These are phyloP conservation scores for Drosophila flavopinicola DNA, from an alignment of 2,888 invertebrate species.

Conservation along the genomic window DNA sequence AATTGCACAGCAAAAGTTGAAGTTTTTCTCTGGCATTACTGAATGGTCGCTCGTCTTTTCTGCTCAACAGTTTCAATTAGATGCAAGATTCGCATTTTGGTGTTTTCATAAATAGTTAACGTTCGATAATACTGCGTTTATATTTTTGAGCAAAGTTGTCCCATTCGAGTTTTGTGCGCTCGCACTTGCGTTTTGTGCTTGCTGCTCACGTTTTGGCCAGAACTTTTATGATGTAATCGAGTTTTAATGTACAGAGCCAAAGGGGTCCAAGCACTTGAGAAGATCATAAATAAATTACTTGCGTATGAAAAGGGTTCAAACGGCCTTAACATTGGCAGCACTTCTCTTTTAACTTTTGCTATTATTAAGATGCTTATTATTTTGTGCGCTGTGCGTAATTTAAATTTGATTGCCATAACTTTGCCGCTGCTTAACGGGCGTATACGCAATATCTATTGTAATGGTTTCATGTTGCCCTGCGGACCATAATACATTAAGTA, in stretches of 20 bases:
- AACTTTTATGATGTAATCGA: conserved; percentile 73
- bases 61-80: conserved; percentile 47
- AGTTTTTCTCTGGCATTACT: conserved; percentile 27
- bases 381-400: conserved; percentile 22
- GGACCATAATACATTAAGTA: conserved; percentile 27
- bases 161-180: conserved; percentile 5
- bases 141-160: conserved; percentile 31
- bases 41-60: conserved; percentile 3
- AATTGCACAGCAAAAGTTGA: conserved; percentile 14
- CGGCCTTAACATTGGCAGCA: conserved; percentile 46
- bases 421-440: conserved; percentile 10
- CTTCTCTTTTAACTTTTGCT: conserved; percentile 55
- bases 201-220: conserved; percentile 55
- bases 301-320: conserved; percentile 55
- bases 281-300: conserved; percentile 71
- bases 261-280: conserved; percentile 33
- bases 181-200: conserved; percentile 42
- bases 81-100: conserved; percentile 5
- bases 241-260: conserved; percentile 61
- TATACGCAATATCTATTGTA: conserved; percentile 34
- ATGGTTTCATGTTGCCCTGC: conserved; percentile 5
- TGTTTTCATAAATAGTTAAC: conserved; percentile 46
- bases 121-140: conserved; percentile 42
- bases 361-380: conserved; percentile 52
- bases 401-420: conserved; percentile 45